phyloP scores from a whole-genome alignment of 2,888 invertebrate species.

The Andrena trimmerana region DNA sequence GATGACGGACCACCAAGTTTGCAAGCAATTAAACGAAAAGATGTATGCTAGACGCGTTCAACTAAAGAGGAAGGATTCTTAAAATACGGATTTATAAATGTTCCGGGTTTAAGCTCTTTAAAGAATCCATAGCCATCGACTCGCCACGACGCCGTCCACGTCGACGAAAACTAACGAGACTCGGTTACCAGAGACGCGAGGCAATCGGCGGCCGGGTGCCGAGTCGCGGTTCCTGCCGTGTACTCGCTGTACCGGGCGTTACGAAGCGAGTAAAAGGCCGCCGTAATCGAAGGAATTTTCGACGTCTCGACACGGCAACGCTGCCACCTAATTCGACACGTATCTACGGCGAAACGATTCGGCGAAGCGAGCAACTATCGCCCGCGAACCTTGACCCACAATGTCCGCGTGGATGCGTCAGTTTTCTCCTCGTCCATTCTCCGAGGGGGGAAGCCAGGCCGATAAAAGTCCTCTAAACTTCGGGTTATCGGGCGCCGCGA shows the following conservation, averaged over 20 bases:
- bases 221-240: background rate
- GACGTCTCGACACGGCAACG: constrained; percentile 18
- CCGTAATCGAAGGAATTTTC: background rate
- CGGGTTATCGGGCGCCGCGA: constrained; percentile 17
- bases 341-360: constrained; percentile 66
- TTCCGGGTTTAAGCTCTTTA: background rate
- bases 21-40: no score
- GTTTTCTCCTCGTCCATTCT: constrained; percentile 43
- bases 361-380: constrained; percentile 69
- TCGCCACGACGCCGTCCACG: background rate
- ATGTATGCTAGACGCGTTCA: no score
- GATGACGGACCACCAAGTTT: no score
- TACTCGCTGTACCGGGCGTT: background rate
- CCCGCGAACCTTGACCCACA: constrained; percentile 78
- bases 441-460: constrained; percentile 32
- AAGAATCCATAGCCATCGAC: background rate
- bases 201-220: background rate
- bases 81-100: background rate
- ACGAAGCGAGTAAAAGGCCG: background rate
- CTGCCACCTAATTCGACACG: constrained; percentile 53
- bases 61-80: background rate
- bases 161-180: background rate
- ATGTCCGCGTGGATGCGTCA: constrained; percentile 70
- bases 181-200: background rate
- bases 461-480: constrained; percentile 42